phyloP scores from a whole-genome alignment of 1,140 invertebrate genomes.

The Acyrthosiphon pisum region DNA sequence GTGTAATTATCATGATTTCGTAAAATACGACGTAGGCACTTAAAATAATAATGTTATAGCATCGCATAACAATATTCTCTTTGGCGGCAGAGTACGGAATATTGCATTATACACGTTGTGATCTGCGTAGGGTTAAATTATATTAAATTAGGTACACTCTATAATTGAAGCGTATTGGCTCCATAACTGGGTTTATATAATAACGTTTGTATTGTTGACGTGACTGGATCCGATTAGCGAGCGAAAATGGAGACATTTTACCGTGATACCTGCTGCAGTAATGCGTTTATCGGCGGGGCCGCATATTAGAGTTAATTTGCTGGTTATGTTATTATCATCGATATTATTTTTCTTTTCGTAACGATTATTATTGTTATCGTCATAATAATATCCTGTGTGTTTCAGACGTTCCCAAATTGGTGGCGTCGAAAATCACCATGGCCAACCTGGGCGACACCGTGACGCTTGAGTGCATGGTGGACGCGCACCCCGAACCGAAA shows the following conservation, averaged over 20 bases:
- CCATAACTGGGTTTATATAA: background rate
- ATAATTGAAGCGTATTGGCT: background rate
- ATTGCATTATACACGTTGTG: background rate
- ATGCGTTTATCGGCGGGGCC: background rate
- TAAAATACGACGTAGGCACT: background rate
- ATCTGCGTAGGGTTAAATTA: background rate
- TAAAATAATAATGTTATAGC: background rate
- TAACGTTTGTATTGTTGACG: background rate
- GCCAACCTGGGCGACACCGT: constrained; percentile 75
- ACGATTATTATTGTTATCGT: too few species aligned
- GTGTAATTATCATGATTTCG: background rate
- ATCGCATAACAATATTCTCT: background rate
- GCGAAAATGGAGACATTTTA: background rate
- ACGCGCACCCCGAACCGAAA: constrained; percentile 78
- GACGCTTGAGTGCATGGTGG: constrained; percentile 76
- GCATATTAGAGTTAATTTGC: background rate
- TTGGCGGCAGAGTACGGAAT: background rate
- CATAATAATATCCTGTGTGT: background rate
- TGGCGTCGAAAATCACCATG: constrained; percentile 76
- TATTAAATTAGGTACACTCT: background rate
- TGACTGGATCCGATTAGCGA: constrained; percentile 10
- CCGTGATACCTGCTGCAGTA: background rate
- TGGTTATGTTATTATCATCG: too few species aligned
- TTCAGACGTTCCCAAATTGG: constrained; percentile 76
- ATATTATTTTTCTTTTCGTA: background rate